Percentiles rank a stretch among this genome's conserved stretches.
These are phyloP conservation scores for Euglossa dilemma DNA, from an alignment of 1,140 invertebrate genomes.

Conservation along the genomic window DNA sequence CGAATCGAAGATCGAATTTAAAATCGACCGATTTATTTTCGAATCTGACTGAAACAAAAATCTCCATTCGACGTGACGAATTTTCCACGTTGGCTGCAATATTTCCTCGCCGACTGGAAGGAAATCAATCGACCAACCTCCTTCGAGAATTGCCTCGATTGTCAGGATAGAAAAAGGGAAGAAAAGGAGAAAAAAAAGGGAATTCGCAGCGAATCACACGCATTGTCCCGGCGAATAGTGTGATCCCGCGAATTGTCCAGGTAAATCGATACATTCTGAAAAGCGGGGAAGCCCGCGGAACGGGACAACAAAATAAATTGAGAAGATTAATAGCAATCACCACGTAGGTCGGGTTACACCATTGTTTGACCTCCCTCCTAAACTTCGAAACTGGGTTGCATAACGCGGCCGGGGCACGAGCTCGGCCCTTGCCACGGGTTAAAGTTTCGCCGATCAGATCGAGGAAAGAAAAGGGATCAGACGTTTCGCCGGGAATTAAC, in stretches of 20 bases:
- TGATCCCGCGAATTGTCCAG: neutral
- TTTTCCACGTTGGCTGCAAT: no score
- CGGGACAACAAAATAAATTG: slow-evolving; percentile 61
- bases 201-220: neutral
- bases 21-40: no score
- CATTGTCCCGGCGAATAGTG: neutral
- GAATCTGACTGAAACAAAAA: no score
- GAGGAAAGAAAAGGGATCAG: neutral
- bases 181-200: no score
- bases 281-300: slow-evolving; percentile 30
- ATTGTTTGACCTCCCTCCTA: slow-evolving; percentile 65
- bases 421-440: slow-evolving; percentile 1
- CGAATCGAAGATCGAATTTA: no score
- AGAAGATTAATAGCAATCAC: slow-evolving; percentile 71
- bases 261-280: slow-evolving; percentile 20
- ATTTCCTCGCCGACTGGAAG: no score
- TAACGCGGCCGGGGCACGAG: slow-evolving; percentile 42
- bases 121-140: no score
- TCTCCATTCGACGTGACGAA: no score
- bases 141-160: no score
- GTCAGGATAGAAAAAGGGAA: no score
- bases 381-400: slow-evolving; percentile 65
- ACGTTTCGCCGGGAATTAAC: neutral
- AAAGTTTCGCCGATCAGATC: slow-evolving; percentile 10
- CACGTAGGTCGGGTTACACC: slow-evolving; percentile 67